Evolutionary conservation across 64 coral and sea anemone genomes (phyloP).

Genomic region (Actinia equina): DNA sequence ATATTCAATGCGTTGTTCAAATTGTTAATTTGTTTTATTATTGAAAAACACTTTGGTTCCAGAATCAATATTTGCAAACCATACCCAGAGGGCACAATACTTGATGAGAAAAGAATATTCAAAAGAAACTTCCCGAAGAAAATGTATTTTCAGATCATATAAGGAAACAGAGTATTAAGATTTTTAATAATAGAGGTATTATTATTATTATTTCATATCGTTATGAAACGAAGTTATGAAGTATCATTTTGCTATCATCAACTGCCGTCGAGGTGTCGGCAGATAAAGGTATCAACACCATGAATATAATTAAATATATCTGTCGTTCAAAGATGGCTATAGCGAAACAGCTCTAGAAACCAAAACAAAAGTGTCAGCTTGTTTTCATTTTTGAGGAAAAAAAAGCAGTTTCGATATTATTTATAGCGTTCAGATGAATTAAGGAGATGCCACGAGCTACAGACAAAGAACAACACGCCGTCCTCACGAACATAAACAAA

Average conservation of each 20-base stretch:
- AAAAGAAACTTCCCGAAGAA: not conserved
- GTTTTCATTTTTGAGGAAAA: not conserved
- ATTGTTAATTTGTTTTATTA: not conserved
- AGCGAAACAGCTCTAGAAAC: conserved; percentile 13
- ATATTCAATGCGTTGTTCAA: not conserved
- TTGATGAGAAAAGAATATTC: not conserved
- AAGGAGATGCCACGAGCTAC: not conserved
- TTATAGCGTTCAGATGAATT: not conserved
- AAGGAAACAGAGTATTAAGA: not conserved
- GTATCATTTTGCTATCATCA: no score
- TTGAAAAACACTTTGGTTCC: not conserved
- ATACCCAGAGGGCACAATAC: not conserved
- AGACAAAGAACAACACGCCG: not conserved
- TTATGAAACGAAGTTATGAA: no score
- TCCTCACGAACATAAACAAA: not conserved
- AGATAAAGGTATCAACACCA: not conserved
- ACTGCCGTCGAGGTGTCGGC: not conserved
- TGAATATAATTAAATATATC: not conserved
- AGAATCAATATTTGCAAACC: not conserved
- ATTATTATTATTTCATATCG: not conserved
- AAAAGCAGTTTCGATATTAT: not conserved
- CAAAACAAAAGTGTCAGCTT: not conserved
- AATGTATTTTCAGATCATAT: not conserved
- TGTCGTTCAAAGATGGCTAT: not conserved
- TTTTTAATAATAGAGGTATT: not conserved